These are phyloP conservation scores for Synergus laeviventris DNA, from an alignment of 2,888 invertebrate species.

Conservation along the genomic window DNA sequence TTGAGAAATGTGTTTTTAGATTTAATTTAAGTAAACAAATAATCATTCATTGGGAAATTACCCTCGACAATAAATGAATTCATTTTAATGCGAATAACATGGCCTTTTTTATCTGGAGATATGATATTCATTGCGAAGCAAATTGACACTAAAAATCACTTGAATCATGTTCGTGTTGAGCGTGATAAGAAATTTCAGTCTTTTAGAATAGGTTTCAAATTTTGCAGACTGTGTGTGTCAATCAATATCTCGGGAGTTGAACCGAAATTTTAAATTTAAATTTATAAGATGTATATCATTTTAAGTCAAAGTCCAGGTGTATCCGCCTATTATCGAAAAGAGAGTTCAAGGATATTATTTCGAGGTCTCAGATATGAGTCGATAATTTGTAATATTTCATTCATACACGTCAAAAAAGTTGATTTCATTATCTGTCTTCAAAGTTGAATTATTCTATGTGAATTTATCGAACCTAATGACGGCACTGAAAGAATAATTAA, in stretches of 20 bases:
- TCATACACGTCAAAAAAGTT: neutral
- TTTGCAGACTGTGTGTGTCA: too few relatives aligned
- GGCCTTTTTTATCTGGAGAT: neutral
- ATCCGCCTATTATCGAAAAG: neutral
- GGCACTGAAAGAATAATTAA: neutral
- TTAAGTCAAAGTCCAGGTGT: slow-evolving; percentile 17
- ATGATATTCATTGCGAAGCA: neutral
- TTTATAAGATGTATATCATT: neutral
- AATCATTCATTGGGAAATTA: neutral
- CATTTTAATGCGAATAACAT: neutral
- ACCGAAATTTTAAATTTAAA: neutral
- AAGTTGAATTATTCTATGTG: neutral
- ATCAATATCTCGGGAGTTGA: neutral
- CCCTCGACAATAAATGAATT: neutral
- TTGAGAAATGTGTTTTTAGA: neutral
- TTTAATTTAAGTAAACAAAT: neutral
- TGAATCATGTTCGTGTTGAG: neutral
- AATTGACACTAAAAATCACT: neutral
- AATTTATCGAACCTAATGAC: neutral
- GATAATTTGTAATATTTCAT: neutral
- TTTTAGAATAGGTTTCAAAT: neutral
- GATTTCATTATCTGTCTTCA: neutral
- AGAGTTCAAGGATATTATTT: neutral
- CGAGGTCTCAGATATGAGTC: neutral
- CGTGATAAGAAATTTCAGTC: too few relatives aligned